A percentile compares a stretch with the other conserved stretches of the same genome.
Conservation (phyloP, 2,888 invertebrate genomes). For the Steromphala cineraria region DNA sequence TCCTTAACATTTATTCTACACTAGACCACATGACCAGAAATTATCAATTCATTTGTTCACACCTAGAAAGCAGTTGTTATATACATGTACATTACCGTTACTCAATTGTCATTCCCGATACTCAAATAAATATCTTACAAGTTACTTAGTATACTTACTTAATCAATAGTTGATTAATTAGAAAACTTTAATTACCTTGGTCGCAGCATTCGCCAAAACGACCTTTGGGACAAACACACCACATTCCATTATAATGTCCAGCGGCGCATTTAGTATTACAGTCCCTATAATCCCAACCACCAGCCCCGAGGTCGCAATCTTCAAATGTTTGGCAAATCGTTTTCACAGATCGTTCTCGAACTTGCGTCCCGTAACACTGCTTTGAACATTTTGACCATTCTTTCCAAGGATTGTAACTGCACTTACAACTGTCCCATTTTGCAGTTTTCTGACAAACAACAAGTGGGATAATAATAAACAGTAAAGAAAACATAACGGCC, state of each 20-base stretch:
- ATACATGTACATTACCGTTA: too few relatives aligned
- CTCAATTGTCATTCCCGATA: too few relatives aligned
- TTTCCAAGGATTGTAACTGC: slow-evolving; percentile 22
- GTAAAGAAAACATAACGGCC: too few relatives aligned
- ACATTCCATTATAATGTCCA: not conserved
- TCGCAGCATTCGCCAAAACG: slow-evolving; percentile 26
- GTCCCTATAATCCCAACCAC: slow-evolving; percentile 13
- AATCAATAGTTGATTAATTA: too few relatives aligned
- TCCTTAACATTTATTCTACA: too few relatives aligned
- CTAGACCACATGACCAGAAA: too few relatives aligned
- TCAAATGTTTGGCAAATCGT: slow-evolving; percentile 27
- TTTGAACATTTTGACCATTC: slow-evolving; percentile 37
- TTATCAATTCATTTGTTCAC: too few relatives aligned
- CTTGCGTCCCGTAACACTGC: slow-evolving; percentile 26
- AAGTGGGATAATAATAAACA: slow-evolving; percentile 27
- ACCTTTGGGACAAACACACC: slow-evolving; percentile 26
- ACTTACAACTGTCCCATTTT: slow-evolving; percentile 11
- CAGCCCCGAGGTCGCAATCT: slow-evolving; percentile 29
- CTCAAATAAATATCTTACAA: too few relatives aligned
- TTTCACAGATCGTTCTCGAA: not conserved
- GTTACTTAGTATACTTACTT: too few relatives aligned
- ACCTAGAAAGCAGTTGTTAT: too few relatives aligned
- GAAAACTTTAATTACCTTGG: not conserved
- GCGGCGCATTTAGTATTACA: slow-evolving; percentile 31
- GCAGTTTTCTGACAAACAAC: slow-evolving; percentile 27